These are phyloP conservation scores for Neostethus bicornis DNA, from an alignment of 2,797 vertebrate genomes.

Conservation along the genomic window DNA sequence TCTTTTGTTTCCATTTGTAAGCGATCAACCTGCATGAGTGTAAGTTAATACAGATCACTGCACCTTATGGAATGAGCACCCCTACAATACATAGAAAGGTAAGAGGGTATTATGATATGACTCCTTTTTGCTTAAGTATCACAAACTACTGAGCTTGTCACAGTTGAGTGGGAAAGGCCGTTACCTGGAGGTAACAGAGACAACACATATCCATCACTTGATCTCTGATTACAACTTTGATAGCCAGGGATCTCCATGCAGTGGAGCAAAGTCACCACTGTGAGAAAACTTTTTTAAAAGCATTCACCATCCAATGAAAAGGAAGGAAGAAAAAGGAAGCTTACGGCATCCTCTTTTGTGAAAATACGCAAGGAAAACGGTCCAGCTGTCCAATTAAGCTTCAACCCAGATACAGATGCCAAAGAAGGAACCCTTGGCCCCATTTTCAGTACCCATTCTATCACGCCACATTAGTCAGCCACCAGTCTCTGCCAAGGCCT, in stretches of 20 bases:
- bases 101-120: slow-evolving; percentile 63
- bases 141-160: slow-evolving; percentile 61
- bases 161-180: slow-evolving; percentile 47
- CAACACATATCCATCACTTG: slow-evolving; percentile 48
- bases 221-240: slow-evolving; percentile 63
- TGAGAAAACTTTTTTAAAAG: slow-evolving; percentile 12
- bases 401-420: slow-evolving; percentile 61
- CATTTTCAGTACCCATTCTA: slow-evolving; percentile 58
- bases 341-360: slow-evolving; percentile 61
- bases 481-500: slow-evolving; percentile 74
- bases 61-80: slow-evolving; percentile 40
- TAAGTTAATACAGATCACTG: slow-evolving; percentile 62
- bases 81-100: slow-evolving; percentile 42
- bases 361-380: slow-evolving; percentile 52
- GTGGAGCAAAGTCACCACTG: slow-evolving; percentile 52
- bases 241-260: slow-evolving; percentile 32
- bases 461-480: slow-evolving; percentile 79
- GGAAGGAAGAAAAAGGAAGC: slow-evolving; percentile 30
- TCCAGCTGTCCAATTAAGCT: slow-evolving; percentile 67
- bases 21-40: slow-evolving; percentile 58
- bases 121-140: slow-evolving; percentile 59
- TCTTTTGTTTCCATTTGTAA: slow-evolving; percentile 58
- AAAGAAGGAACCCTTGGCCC: slow-evolving; percentile 68
- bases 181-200: slow-evolving; percentile 42
- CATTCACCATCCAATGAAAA: slow-evolving; percentile 17